Evolutionary conservation across 2,888 invertebrate genomes (phyloP).

Genomic region (Chymomyza caudatula): DNA sequence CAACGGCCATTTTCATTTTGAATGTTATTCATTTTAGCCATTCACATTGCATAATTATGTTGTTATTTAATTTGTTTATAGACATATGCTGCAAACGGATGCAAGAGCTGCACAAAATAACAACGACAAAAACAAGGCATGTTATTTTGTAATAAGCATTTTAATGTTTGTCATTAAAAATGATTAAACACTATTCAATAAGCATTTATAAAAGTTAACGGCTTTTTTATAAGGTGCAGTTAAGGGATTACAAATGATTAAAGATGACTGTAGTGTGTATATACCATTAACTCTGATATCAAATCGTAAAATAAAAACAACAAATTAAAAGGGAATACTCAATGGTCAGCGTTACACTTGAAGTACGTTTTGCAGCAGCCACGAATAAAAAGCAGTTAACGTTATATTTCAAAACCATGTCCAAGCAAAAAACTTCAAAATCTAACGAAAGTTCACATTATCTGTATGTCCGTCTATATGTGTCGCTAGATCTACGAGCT

Average conservation of each 20-base stretch:
- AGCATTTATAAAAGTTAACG: no score
- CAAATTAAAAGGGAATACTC: neutral
- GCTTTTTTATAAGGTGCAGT: neutral
- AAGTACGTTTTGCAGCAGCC: no score
- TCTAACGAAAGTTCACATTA: no score
- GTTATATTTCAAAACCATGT: no score
- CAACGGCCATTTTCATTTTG: neutral
- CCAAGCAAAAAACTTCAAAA: no score
- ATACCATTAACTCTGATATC: neutral
- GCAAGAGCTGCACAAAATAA: neutral
- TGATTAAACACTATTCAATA: neutral
- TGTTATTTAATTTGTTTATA: conserved; percentile 1
- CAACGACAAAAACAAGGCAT: neutral
- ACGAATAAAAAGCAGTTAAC: no score
- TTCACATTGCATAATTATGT: neutral
- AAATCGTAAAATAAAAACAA: neutral
- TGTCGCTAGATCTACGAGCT: no score
- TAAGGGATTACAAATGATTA: neutral
- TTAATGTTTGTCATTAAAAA: neutral
- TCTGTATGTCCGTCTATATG: no score
- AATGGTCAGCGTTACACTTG: no score
- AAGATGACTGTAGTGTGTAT: no score
- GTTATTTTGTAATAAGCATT: neutral
- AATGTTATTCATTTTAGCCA: neutral
- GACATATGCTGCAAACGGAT: neutral